These are phyloP conservation scores for Beris chalybata DNA, from an alignment of 2,888 invertebrate genomes.

Conservation along the genomic window DNA sequence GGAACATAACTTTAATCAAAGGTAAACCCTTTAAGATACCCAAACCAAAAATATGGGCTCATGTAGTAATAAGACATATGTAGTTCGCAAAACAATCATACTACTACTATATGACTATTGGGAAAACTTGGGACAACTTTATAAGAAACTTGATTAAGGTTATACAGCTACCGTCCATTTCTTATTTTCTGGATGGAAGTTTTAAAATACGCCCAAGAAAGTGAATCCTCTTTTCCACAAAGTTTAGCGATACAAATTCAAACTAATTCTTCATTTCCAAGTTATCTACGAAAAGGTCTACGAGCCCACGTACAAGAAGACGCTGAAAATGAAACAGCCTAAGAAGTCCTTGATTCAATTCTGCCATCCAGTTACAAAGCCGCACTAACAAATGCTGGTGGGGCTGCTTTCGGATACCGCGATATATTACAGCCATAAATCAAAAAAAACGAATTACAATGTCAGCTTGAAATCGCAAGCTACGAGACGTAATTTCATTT, in stretches of 20 bases:
- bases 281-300: constrained; percentile 5
- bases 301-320: background rate
- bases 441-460: constrained; percentile 30
- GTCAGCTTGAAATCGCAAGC: constrained; percentile 25
- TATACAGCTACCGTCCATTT: background rate
- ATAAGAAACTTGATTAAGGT: no score
- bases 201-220: background rate
- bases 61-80: no score
- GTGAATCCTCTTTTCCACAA: no score
- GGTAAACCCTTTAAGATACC: no score
- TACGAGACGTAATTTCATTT: constrained; percentile 18
- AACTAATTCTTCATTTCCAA: constrained; percentile 23
- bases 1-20: no score
- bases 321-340: constrained; percentile 18
- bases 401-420: constrained; percentile 27
- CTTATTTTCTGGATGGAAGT: background rate
- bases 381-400: constrained; percentile 25
- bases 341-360: constrained; percentile 24
- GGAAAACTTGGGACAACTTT: no score
- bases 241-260: constrained; percentile 19
- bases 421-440: constrained; percentile 28
- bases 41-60: no score
- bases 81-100: no score
- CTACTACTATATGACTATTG: no score
- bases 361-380: constrained; percentile 22